Conservation (phyloP, 2,888 invertebrate species). For the Galerucella pusilla region DNA sequence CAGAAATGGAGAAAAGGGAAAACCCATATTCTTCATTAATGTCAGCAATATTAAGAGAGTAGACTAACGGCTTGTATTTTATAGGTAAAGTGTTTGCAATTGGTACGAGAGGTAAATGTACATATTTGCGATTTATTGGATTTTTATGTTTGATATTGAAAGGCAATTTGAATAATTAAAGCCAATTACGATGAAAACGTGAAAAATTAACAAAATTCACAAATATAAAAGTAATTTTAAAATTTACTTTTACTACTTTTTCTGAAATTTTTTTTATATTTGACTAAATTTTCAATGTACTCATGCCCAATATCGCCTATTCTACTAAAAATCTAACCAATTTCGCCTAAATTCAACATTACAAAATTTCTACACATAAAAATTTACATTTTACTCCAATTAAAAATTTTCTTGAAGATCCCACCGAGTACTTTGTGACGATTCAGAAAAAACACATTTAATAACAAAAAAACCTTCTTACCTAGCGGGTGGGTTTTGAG, state of each 20-base stretch:
- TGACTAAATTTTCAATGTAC: constrained; percentile 12
- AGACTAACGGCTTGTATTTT: too few relatives aligned
- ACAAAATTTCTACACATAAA: constrained; percentile 39
- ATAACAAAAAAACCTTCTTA: constrained; percentile 44
- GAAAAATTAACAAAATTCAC: too few relatives aligned
- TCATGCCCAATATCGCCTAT: constrained; percentile 56
- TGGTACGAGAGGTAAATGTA: too few relatives aligned
- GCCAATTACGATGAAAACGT: too few relatives aligned
- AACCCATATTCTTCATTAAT: too few relatives aligned
- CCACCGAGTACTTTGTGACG: neutral
- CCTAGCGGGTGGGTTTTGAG: constrained; percentile 62
- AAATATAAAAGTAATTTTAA: too few relatives aligned
- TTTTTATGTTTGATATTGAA: too few relatives aligned
- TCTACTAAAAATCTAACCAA: constrained; percentile 55
- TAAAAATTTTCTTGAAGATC: neutral
- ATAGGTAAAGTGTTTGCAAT: too few relatives aligned
- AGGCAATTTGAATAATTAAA: too few relatives aligned
- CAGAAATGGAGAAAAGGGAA: too few relatives aligned
- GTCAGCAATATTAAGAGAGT: too few relatives aligned
- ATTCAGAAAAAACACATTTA: neutral
- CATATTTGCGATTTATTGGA: too few relatives aligned
- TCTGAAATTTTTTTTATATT: constrained; percentile 1
- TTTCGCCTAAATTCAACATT: constrained; percentile 48
- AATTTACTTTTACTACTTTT: neutral
- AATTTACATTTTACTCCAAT: neutral